Base-by-base conservation (phyloP, 2,888 invertebrate species). In the Drosophila prolongata region DNA sequence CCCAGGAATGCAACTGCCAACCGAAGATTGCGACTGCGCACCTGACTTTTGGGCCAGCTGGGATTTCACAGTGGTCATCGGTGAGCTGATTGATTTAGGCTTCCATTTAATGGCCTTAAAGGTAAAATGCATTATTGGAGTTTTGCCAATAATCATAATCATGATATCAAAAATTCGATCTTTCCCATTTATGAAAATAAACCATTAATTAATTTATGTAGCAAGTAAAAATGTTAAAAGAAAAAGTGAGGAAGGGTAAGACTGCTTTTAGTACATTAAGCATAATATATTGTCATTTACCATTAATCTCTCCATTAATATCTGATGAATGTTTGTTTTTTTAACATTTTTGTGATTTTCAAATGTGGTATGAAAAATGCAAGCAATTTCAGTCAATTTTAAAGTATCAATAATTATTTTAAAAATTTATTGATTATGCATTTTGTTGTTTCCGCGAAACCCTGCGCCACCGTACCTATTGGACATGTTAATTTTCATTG, bases 1-100 rank as follows among this genome's bases (percentile, higher is more conserved):
- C 80, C 55, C 62, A 68, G 84, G 87, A 83, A 83, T 88, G 80
- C 74, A 58, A 47, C 67, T 46, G 50, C 40, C 44, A 42, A 65
- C 54, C 57, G 53, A 50, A 50, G 40, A 49, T 49, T 64, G 64
- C 47, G 10, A 43, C n/a, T 46, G 64, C 65, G 56, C 66, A 74
- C 66, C 75, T 73, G 75, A 43, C 44, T 56, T 55, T 68, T 47
- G 30, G 40, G 66, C 55, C 68, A 55, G 46, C 38, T 52, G 66
- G 34, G 30, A 65, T 34, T 65, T 42, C 34, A 54, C 68, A 44
- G 54, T 67, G 67, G 67, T 40, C 34, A 35, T 11, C 6, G 16
- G 11, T 14, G 38, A 13, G 35, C 14, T n/a, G 30, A 64, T 49
- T 64, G 34, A 14, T 13, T 19, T 9, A 4, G 44, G 27, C 14